phyloP scores from a whole-genome alignment of 2,888 invertebrate genomes.

The Napeogenes sylphis region DNA sequence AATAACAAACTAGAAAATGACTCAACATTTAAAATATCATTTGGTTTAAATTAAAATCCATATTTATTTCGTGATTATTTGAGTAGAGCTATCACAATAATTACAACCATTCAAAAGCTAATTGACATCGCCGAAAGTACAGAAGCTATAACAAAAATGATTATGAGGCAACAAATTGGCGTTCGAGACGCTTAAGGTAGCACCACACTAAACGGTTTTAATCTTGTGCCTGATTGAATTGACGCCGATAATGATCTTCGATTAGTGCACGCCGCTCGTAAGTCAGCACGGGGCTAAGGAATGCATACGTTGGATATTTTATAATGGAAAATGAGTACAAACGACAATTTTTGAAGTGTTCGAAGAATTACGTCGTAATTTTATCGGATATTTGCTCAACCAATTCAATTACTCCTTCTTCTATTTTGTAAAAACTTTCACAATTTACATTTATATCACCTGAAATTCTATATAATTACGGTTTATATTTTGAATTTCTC shows the following conservation, averaged over 20 bases:
- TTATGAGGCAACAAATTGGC: slow-evolving; percentile 11
- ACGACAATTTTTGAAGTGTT: no score
- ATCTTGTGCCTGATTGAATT: slow-evolving; percentile 69
- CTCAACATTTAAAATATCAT: neutral
- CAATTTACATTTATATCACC: no score
- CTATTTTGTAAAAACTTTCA: no score
- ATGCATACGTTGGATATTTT: neutral
- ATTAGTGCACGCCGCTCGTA: slow-evolving; percentile 47
- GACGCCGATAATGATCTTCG: slow-evolving; percentile 64
- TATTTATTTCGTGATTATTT: neutral
- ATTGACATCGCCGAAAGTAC: slow-evolving; percentile 2
- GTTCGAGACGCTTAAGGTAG: slow-evolving; percentile 7
- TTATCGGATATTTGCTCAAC: no score
- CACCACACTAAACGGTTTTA: slow-evolving; percentile 51
- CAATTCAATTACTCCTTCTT: no score
- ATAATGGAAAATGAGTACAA: neutral
- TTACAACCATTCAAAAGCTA: slow-evolving; percentile 1
- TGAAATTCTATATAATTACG: no score
- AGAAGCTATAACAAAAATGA: slow-evolving; percentile 6
- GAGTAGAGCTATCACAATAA: neutral
- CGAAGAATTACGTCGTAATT: no score
- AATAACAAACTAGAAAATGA: neutral
- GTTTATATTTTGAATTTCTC: no score
- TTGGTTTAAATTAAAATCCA: neutral
- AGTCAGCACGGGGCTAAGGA: slow-evolving; percentile 8